These are phyloP conservation scores for Parochlus steinenii DNA, from an alignment of 2,888 invertebrate genomes.

Conservation along the genomic window DNA sequence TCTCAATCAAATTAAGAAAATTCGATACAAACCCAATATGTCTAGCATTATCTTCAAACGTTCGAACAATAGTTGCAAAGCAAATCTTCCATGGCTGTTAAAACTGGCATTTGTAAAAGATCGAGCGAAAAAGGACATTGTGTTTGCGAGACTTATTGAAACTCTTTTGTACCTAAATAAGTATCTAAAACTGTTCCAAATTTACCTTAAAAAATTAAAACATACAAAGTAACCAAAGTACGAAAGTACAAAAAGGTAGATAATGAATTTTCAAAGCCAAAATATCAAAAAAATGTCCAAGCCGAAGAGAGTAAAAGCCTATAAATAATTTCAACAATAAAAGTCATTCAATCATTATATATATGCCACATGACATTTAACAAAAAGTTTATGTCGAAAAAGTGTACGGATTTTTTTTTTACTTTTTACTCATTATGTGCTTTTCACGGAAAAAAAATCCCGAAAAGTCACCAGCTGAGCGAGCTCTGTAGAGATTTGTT, in stretches of 20 bases:
- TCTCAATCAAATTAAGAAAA: too few relatives aligned
- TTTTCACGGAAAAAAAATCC: background rate
- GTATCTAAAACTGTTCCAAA: too few relatives aligned
- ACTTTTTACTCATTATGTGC: background rate
- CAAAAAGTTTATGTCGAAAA: background rate
- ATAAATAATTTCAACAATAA: too few relatives aligned
- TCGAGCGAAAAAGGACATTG: too few relatives aligned
- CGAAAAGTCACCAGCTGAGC: constrained; percentile 12
- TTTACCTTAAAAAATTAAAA: constrained; percentile 10
- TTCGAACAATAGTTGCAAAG: too few relatives aligned
- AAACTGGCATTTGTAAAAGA: too few relatives aligned
- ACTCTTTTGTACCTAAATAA: too few relatives aligned
- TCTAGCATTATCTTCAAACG: too few relatives aligned
- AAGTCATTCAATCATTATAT: constrained; percentile 13
- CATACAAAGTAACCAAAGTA: constrained; percentile 2
- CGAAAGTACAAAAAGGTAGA: constrained; percentile 4
- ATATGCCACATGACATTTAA: constrained; percentile 10
- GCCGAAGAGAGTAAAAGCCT: constrained; percentile 3
- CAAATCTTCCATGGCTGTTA: too few relatives aligned
- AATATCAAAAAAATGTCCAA: constrained; percentile 1
- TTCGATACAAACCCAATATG: too few relatives aligned
- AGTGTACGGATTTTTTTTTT: constrained; percentile 5
- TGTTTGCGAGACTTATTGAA: too few relatives aligned
- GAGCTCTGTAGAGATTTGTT: constrained; percentile 5
- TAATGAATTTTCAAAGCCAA: constrained; percentile 2